phyloP scores from a whole-genome alignment of 1,140 invertebrate genomes.

The Rhyacophila brunnea region DNA sequence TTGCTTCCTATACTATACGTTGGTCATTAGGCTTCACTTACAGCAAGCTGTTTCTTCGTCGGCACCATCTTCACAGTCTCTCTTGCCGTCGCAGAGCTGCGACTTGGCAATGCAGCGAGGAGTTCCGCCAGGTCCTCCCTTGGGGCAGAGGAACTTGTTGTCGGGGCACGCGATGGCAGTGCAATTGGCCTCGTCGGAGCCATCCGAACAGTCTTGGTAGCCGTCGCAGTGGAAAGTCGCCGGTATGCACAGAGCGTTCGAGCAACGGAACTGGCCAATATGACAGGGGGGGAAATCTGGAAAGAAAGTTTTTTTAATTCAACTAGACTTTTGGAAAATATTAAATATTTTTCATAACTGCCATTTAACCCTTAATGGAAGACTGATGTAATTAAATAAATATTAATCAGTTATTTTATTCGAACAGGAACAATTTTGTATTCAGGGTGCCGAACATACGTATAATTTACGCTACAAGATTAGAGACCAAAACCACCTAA shows the following conservation, averaged over 20 bases:
- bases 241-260: slow-evolving; percentile 91
- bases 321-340: too few relatives aligned
- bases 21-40: too few relatives aligned
- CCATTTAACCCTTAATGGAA: too few relatives aligned
- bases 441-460: too few relatives aligned
- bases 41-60: slow-evolving; percentile 89
- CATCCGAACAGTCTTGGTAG: slow-evolving; percentile 81
- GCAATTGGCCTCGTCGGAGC: slow-evolving; percentile 88
- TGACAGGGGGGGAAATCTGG: slow-evolving; percentile 88
- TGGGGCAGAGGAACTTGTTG: slow-evolving; percentile 88
- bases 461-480: too few relatives aligned
- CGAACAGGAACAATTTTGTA: too few relatives aligned
- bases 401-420: too few relatives aligned
- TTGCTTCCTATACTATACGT: too few relatives aligned
- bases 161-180: slow-evolving; percentile 85
- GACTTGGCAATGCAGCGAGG: slow-evolving; percentile 85
- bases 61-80: slow-evolving; percentile 85
- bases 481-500: too few relatives aligned
- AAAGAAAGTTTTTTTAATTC: too few relatives aligned
- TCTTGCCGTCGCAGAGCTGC: slow-evolving; percentile 85
- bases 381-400: too few relatives aligned
- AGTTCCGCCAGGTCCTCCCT: slow-evolving; percentile 64
- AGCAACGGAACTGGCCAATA: slow-evolving; percentile 88
- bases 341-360: too few relatives aligned
- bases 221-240: slow-evolving; percentile 79